A percentile compares a stretch with the other conserved stretches of the same genome.
These are phyloP conservation scores for Lutraria lutraria DNA, from an alignment of 2,888 invertebrate genomes.

Conservation along the genomic window DNA sequence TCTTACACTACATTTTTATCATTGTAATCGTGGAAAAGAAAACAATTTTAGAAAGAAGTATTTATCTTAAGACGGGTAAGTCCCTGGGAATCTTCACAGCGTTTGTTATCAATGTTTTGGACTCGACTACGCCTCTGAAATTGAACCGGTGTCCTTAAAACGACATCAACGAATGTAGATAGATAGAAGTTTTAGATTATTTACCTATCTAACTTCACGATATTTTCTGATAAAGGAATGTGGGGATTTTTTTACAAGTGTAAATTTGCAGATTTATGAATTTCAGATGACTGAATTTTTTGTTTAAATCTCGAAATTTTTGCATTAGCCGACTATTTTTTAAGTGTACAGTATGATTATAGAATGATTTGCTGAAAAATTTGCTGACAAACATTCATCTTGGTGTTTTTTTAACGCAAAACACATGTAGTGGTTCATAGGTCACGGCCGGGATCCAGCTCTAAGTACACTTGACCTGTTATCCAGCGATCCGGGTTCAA, in stretches of 20 bases:
- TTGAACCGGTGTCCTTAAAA: neutral
- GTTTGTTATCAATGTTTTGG: neutral
- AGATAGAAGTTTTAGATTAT: neutral
- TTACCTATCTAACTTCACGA: neutral
- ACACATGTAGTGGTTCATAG: too few relatives aligned
- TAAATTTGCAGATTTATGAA: neutral
- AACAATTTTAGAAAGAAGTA: too few relatives aligned
- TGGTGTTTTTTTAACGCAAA: too few relatives aligned
- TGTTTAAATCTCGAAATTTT: neutral
- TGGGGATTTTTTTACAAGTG: slow-evolving; percentile 5
- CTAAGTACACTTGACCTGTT: too few relatives aligned
- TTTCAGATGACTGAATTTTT: neutral
- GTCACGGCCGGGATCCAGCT: too few relatives aligned
- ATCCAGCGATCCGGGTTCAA: too few relatives aligned
- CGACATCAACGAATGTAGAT: neutral
- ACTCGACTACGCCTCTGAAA: neutral
- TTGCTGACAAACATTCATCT: too few relatives aligned
- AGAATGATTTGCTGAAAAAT: too few relatives aligned
- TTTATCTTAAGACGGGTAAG: neutral
- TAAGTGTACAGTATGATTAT: too few relatives aligned
- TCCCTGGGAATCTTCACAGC: neutral
- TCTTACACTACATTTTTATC: too few relatives aligned
- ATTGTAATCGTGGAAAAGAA: too few relatives aligned
- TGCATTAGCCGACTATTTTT: neutral
- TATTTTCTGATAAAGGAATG: neutral